phyloP scores from a whole-genome alignment of 2,113 vertebrate species.

The Tamias sibiricus region DNA sequence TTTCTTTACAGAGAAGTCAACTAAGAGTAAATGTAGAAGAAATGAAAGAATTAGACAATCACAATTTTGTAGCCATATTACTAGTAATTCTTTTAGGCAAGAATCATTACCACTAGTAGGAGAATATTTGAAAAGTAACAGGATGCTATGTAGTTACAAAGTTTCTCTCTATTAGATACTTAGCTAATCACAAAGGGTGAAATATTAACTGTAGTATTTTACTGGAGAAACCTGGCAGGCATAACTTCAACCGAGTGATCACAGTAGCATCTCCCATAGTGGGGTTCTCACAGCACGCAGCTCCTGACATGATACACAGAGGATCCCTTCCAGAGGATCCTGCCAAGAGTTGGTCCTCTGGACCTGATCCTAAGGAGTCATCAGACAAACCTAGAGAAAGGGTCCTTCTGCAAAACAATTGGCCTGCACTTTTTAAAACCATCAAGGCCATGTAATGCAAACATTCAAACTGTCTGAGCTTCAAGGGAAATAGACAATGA shows the following conservation, averaged over 20 bases:
- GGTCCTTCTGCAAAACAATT: background rate
- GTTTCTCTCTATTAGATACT: background rate
- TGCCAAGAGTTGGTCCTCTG: background rate
- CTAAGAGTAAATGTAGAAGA: background rate
- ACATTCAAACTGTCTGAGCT: background rate
- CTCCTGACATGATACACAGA: background rate
- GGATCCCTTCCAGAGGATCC: background rate
- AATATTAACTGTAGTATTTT: background rate
- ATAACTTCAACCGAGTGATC: background rate
- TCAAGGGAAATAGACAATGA: background rate
- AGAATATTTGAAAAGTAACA: background rate
- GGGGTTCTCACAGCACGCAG: background rate
- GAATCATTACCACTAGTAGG: background rate
- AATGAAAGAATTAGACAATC: background rate
- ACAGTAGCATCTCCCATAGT: background rate
- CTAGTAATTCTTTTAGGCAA: slow-evolving; percentile 11
- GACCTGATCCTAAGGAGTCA: background rate
- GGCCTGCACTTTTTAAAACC: background rate
- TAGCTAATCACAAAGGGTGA: background rate
- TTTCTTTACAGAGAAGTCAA: background rate
- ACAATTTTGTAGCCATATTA: background rate
- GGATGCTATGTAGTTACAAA: background rate
- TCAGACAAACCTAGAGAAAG: background rate
- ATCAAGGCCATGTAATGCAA: background rate
- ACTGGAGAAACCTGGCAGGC: background rate